A percentile compares a stretch with the other conserved stretches of the same genome.
Conservation (phyloP, 2,888 invertebrate species). For the Patella caerulea region DNA sequence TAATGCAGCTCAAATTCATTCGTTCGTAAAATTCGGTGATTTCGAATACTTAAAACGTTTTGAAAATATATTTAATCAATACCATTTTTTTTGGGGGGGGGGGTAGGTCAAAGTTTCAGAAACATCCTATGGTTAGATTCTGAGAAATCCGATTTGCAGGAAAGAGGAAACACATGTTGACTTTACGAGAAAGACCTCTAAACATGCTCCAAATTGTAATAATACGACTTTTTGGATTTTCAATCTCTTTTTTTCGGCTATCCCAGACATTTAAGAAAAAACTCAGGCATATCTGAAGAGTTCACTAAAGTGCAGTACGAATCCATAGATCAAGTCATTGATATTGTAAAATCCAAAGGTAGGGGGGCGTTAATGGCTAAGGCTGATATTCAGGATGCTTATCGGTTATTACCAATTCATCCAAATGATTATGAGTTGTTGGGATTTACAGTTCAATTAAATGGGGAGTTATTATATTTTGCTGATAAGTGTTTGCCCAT, state of each 20-base stretch:
- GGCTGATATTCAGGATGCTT: conserved; percentile 13
- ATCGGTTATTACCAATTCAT: conserved; percentile 8
- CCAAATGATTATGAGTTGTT: conserved; percentile 14
- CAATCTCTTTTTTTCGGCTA: too few relatives aligned
- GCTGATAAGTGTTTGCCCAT: conserved; percentile 2
- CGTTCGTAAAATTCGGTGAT: too few relatives aligned
- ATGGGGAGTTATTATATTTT: not conserved
- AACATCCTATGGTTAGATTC: not conserved
- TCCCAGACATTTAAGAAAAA: too few relatives aligned
- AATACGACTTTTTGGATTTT: too few relatives aligned
- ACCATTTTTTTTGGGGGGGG: too few relatives aligned
- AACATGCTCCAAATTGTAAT: too few relatives aligned
- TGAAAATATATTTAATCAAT: too few relatives aligned
- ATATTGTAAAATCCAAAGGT: not conserved
- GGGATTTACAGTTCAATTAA: not conserved
- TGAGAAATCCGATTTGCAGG: too few relatives aligned
- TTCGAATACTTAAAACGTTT: too few relatives aligned
- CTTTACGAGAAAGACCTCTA: too few relatives aligned
- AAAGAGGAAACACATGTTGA: too few relatives aligned
- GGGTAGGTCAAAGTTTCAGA: too few relatives aligned
- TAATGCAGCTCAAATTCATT: not conserved
- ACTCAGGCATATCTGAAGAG: not conserved
- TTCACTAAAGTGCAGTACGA: conserved; percentile 8
- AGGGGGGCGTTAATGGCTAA: conserved; percentile 4
- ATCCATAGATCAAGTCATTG: not conserved